phyloP scores from a whole-genome alignment of 2,113 vertebrate genomes.

The Passer montanus region DNA sequence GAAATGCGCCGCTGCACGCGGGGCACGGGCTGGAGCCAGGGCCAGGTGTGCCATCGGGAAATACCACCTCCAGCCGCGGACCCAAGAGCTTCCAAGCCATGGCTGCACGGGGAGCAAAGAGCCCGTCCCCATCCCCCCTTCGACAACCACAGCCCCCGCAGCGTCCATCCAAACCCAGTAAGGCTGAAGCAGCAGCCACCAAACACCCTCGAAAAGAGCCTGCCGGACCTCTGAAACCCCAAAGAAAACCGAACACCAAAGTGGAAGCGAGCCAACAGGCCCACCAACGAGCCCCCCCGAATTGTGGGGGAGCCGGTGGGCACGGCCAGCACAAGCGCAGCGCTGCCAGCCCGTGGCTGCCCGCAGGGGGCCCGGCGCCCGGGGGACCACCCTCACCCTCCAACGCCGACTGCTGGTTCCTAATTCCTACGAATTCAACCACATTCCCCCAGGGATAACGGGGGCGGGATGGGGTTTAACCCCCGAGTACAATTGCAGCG shows the following conservation, averaged over 20 bases:
- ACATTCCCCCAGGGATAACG: not conserved
- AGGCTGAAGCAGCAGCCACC: not conserved
- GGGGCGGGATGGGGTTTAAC: not conserved
- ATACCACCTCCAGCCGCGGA: not conserved
- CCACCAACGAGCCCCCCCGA: not conserved
- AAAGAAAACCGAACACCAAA: not conserved
- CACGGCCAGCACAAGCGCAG: not conserved
- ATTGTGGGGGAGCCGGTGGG: not conserved
- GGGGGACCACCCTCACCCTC: not conserved
- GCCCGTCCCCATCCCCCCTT: not conserved
- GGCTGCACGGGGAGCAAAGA: not conserved
- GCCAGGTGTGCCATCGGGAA: not conserved
- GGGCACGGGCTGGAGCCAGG: not conserved
- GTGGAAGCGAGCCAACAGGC: not conserved
- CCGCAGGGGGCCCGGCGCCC: not conserved
- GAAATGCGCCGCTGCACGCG: not conserved
- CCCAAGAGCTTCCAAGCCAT: not conserved
- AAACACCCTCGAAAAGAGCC: not conserved
- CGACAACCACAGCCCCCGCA: not conserved
- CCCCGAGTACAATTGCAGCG: not conserved
- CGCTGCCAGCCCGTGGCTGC: not conserved
- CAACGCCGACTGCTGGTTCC: not conserved
- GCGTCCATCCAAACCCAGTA: not conserved
- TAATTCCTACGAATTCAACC: not conserved
- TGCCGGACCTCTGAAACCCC: not conserved